Base-by-base conservation (phyloP, 2,113 vertebrate genomes). In the Tachysurus vachellii region DNA sequence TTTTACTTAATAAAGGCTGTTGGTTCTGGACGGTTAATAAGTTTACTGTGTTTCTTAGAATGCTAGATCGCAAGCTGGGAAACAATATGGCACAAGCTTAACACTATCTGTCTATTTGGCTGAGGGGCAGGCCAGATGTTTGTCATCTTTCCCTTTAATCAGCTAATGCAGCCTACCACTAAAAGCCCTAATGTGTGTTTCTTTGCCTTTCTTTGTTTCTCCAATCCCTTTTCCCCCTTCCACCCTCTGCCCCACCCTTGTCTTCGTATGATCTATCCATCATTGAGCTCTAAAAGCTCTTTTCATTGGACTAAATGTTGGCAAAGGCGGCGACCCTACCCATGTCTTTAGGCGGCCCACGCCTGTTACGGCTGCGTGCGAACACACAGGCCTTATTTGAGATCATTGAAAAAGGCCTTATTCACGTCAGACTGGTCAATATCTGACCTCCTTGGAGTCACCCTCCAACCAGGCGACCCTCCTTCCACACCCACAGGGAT, bases 391-490 rank as follows among this genome's bases (percentile, higher is more conserved):
- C 82, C 59, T 71, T 36, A 61, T 82, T 90, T 90, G 59, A 90
- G 82, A 85, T 62, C 17, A 62, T 88, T 80, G 64, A 59, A 90
- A 90, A 88, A 87, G 85, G 71, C 85, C 80, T 88, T 61, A 85
- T 90, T 90, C 87, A 90, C 44, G 44, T 73, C 85, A 53, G 17
- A 79, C 87, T 64, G 68, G 53, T 85, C 82, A 77, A 83, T 80
- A 77, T 84, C 7, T 28, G 71, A 88, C 81, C 82, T 88, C 73
- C 77, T 61, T 21, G 42, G 68, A 56, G 64, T 36, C 53, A 7
- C 87, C 61, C 61, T 75, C 82, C 85, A 54, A 80, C 79, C 84
- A 75, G 84, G 61, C 47, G 5, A 0, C 76, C 47, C 42, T 75
- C 26, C 64, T 28, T 82, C 64, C 50, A 14, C 26, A 53, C 66